Percentiles rank a stretch among this genome's conserved stretches.
Evolutionary conservation across 1,140 invertebrate genomes (phyloP).

Genomic region (Armadillidium nasatum): DNA sequence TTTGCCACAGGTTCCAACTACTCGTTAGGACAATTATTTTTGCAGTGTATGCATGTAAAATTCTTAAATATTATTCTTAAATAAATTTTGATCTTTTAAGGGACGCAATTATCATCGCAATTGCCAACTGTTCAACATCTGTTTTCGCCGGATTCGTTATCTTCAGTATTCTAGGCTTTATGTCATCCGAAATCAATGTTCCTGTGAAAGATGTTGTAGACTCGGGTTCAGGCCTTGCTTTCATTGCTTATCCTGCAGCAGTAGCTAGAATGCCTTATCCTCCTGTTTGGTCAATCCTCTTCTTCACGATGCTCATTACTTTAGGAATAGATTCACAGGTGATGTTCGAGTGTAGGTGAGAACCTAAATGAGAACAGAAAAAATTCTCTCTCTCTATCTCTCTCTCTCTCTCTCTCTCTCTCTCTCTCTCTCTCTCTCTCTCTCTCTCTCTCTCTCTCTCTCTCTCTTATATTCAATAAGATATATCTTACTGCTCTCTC

Average conservation of each 20-base stretch:
- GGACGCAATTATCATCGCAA: slow-evolving; percentile 52
- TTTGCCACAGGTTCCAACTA: too few relatives aligned
- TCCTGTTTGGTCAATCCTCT: slow-evolving; percentile 71
- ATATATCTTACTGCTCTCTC: too few relatives aligned
- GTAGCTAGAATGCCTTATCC: slow-evolving; percentile 74
- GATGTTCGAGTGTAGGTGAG: slow-evolving; percentile 46
- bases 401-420: too few relatives aligned
- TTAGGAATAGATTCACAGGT: slow-evolving; percentile 72
- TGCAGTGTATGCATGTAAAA: too few relatives aligned
- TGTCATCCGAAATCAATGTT: slow-evolving; percentile 63
- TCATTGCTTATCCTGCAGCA: slow-evolving; percentile 81
- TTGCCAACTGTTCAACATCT: slow-evolving; percentile 52
- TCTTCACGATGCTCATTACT: slow-evolving; percentile 76
- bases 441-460: too few relatives aligned
- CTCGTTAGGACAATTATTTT: too few relatives aligned
- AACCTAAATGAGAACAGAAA: too few relatives aligned
- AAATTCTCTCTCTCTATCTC: too few relatives aligned
- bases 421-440: too few relatives aligned
- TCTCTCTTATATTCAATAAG: too few relatives aligned
- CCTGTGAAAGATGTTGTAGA: slow-evolving; percentile 61
- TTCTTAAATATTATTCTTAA: too few relatives aligned
- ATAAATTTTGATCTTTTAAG: slow-evolving; percentile 44
- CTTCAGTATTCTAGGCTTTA: slow-evolving; percentile 58
- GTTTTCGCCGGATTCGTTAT: slow-evolving; percentile 54
- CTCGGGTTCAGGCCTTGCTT: slow-evolving; percentile 59